Evolutionary conservation across 2,113 vertebrate genomes (phyloP).

Genomic region (Grantiella picta): DNA sequence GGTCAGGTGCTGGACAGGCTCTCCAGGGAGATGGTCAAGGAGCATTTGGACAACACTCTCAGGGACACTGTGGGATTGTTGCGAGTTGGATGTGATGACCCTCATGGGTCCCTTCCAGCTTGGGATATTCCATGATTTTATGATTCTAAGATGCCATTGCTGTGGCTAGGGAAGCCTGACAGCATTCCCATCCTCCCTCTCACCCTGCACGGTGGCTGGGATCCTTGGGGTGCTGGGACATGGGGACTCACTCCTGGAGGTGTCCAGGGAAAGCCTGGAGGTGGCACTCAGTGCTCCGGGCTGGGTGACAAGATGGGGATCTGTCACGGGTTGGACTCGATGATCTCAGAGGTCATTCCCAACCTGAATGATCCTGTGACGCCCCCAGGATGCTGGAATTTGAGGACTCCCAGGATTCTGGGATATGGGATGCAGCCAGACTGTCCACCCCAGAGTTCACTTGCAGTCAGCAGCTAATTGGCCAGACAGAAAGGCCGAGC

Average conservation of each 20-base stretch:
- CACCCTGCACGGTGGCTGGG: fast-evolving
- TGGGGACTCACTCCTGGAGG: no score
- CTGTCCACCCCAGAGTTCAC: fast-evolving
- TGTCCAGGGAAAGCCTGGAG: neutral
- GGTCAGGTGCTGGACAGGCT: neutral
- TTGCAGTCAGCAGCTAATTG: fast-evolving
- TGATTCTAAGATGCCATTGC: neutral
- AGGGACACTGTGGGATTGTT: neutral
- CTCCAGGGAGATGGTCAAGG: neutral
- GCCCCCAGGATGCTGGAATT: neutral
- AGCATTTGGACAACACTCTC: no score
- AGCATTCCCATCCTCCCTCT: neutral
- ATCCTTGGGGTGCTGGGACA: neutral
- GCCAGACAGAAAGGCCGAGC: fast-evolving
- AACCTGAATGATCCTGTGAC: neutral
- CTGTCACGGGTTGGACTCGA: fast-evolving
- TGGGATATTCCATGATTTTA: neutral
- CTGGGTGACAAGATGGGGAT: neutral
- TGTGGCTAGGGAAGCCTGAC: neutral
- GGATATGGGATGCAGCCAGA: neutral
- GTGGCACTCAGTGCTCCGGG: neutral
- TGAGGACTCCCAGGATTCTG: neutral
- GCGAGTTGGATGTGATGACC: neutral
- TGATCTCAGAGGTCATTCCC: neutral
- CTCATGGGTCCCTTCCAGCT: neutral